Conservation (phyloP, 1,140 invertebrate genomes). For the Cyclargus thomasi region DNA sequence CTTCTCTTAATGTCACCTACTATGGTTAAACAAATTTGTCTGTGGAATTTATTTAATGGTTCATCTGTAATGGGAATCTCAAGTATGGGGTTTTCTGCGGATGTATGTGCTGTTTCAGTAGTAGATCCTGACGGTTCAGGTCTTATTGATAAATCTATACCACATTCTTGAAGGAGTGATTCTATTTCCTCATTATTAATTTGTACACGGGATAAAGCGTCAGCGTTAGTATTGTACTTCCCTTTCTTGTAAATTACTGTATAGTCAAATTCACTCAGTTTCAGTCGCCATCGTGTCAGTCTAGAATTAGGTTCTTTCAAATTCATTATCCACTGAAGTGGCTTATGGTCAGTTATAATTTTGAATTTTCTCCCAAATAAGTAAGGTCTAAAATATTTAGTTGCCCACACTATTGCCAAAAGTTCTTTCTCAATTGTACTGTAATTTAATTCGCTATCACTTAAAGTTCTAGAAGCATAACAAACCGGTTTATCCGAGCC, state of each 20-base stretch:
- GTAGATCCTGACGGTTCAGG: constrained; percentile 17
- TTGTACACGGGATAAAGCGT: constrained; percentile 23
- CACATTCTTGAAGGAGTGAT: constrained; percentile 19
- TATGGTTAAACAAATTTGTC: constrained; percentile 25
- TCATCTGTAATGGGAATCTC: constrained; percentile 24
- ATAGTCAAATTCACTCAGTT: constrained; percentile 25
- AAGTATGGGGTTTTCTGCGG: constrained; percentile 22
- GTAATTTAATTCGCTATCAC: constrained; percentile 26
- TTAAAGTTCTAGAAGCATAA: constrained; percentile 25
- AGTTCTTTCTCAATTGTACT: constrained; percentile 27
- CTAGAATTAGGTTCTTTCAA: constrained; percentile 23
- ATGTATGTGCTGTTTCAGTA: constrained; percentile 19
- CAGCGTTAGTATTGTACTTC: constrained; percentile 24
- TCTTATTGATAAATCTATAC: constrained; percentile 16
- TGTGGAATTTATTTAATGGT: constrained; percentile 25
- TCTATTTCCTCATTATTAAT: constrained; percentile 22
- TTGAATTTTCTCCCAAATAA: constrained; percentile 26
- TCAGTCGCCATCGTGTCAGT: constrained; percentile 26
- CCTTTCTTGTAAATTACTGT: constrained; percentile 25
- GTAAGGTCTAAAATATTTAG: constrained; percentile 23
- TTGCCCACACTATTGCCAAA: constrained; percentile 24
- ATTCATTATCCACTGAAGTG: constrained; percentile 26
- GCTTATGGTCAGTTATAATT: constrained; percentile 24
- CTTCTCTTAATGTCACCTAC: constrained; percentile 26
- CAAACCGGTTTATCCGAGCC: constrained; percentile 25